These are phyloP conservation scores for Ramazzottius varieornatus DNA, from an alignment of 2,888 invertebrate species.

Conservation along the genomic window DNA sequence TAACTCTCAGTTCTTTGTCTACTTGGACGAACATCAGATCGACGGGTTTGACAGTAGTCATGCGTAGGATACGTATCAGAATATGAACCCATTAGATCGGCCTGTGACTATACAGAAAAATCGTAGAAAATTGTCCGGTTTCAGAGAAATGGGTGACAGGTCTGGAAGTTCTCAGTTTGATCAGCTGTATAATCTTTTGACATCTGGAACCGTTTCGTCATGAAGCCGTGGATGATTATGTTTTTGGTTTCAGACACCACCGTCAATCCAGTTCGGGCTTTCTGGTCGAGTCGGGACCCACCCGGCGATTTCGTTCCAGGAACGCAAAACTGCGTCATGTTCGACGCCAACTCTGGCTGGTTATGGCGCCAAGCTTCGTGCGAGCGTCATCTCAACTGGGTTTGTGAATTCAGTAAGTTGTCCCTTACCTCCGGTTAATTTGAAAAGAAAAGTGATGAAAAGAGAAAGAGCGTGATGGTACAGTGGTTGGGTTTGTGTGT, in stretches of 20 bases:
- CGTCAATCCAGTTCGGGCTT: background rate
- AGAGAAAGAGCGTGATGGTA: background rate
- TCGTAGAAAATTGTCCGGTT: too few relatives aligned
- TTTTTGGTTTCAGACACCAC: background rate
- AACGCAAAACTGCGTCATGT: background rate
- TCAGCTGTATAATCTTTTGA: too few relatives aligned
- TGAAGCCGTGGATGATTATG: too few relatives aligned
- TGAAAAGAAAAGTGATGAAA: background rate
- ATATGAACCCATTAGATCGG: too few relatives aligned
- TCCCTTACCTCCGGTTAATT: background rate
- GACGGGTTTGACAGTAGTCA: too few relatives aligned
- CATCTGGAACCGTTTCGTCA: too few relatives aligned
- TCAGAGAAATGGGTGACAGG: too few relatives aligned
- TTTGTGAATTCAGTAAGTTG: slow-evolving; percentile 2
- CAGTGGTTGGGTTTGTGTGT: background rate
- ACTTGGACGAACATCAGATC: too few relatives aligned
- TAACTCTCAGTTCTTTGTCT: too few relatives aligned
- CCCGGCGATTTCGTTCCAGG: background rate
- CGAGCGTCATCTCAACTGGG: background rate
- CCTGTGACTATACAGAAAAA: too few relatives aligned
- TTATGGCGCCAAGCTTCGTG: background rate
- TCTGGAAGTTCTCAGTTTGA: too few relatives aligned
- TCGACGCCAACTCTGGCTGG: slow-evolving; percentile 1
- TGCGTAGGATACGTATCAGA: too few relatives aligned
- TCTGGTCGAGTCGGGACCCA: background rate